Percentiles rank a stretch among this genome's conserved stretches.
These are phyloP conservation scores for Macrocentrus cingulum DNA, from an alignment of 1,140 invertebrate species.

Conservation along the genomic window DNA sequence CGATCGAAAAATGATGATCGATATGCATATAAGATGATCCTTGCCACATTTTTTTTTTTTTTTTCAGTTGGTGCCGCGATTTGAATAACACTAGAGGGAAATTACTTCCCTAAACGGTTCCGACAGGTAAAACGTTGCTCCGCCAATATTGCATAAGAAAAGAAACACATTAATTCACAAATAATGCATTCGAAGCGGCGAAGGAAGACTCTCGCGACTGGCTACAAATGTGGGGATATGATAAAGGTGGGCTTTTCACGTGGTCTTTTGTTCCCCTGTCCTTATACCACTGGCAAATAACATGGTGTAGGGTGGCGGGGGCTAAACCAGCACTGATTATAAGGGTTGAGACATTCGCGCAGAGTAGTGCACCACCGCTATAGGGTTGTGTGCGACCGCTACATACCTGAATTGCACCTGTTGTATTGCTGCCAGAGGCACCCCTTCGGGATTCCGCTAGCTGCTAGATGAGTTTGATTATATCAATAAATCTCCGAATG, in stretches of 20 bases:
- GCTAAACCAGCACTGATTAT: neutral
- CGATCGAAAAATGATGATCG: slow-evolving; percentile 26
- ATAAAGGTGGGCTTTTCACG: slow-evolving; percentile 10
- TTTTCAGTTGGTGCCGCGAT: slow-evolving; percentile 17
- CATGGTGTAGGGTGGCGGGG: slow-evolving; percentile 11
- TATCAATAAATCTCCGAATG: no score
- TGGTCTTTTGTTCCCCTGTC: neutral
- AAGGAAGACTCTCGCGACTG: neutral
- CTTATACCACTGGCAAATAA: neutral
- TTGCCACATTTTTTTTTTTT: slow-evolving; percentile 9
- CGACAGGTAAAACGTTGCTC: slow-evolving; percentile 13
- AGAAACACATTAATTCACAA: slow-evolving; percentile 19
- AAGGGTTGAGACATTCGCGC: slow-evolving; percentile 32
- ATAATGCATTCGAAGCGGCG: neutral
- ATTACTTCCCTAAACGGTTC: slow-evolving; percentile 27
- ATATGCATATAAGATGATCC: slow-evolving; percentile 21
- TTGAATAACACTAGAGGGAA: slow-evolving; percentile 27
- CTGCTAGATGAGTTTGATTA: no score
- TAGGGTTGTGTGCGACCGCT: neutral
- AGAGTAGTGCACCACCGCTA: neutral
- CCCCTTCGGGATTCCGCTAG: slow-evolving; percentile 1
- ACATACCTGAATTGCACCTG: slow-evolving; percentile 6
- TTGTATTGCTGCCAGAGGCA: slow-evolving; percentile 7
- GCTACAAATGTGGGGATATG: neutral
- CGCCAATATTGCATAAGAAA: slow-evolving; percentile 28